Evolutionary conservation across 1,140 invertebrate species (phyloP), one percentile per base, ranked within the genome.

Genomic region (Drosophila paulistorum): DNA sequence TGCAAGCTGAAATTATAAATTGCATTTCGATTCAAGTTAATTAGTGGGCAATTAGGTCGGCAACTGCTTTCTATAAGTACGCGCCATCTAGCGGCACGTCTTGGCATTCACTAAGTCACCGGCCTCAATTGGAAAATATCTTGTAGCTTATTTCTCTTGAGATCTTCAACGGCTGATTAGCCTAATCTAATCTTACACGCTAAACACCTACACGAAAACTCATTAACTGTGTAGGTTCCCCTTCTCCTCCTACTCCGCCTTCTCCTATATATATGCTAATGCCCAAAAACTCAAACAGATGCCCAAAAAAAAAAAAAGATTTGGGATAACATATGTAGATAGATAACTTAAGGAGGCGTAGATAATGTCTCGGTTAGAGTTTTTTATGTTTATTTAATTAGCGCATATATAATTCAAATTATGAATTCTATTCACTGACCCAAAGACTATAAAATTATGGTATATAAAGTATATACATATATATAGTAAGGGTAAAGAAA

Each of bases 271-370:
- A 65, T 68, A 87, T 84, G 81, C 67, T 77, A 85, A 84, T 86
- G 57, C 39, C 48, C 45, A 14, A 42, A 65, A 71, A 30, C 30
- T 30, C 30, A 30, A 41, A 54, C 1, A 7, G 13, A 23, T 9
- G 33, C 14, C 65, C 35, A 65, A 59, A 39, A 65, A 65, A 23
- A 11, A 39, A 63, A 45, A 23, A 72, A 68, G 77, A 71, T 89
- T 77, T 66, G 60, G 67, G 67, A 66, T 54, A 61, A 89, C 83
- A 84, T 66, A 72, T 89, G 71, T 84, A 41, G 65, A 65, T 57
- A 68, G 84, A 87, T 87, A 87, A 87, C 84, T 85, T 87, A 87
- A 87, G 77, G 77, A 87, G 84, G 84, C 84, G 84, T 89, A 87
- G 71, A 89, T 80, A 87, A 87, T 87, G 71, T 66, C 68, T 51